Percentiles rank a stretch among this genome's conserved stretches.
Evolutionary conservation across 2,797 vertebrate species (phyloP).

Genomic region (Xiphorhynchus erythropygius): DNA sequence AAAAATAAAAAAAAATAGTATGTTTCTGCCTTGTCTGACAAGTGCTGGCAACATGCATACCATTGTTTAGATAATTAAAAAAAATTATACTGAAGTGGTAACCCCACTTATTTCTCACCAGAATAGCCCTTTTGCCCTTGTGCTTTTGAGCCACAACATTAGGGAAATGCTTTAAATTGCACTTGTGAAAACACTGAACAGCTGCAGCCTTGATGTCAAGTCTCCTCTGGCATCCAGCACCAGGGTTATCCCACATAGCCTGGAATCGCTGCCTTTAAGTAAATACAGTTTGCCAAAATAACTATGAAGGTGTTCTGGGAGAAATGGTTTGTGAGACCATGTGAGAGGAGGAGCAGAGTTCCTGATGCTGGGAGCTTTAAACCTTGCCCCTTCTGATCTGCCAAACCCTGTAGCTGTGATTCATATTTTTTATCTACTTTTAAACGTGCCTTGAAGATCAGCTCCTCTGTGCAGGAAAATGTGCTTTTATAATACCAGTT

Average conservation of each 20-base stretch:
- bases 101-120: not conserved
- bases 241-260: fast-evolving
- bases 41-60: not conserved
- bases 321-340: not conserved
- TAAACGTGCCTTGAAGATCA: not conserved
- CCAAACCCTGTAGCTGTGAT: fast-evolving
- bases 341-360: not conserved
- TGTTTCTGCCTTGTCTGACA: not conserved
- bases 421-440: not conserved
- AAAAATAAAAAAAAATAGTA: not conserved
- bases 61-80: not conserved
- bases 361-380: not conserved
- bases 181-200: not conserved
- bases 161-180: not conserved
- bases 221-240: not conserved
- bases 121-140: not conserved
- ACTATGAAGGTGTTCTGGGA: not conserved
- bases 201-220: not conserved
- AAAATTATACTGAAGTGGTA: not conserved
- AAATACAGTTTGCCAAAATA: not conserved
- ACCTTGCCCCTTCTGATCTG: not conserved
- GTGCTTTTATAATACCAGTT: not conserved
- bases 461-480: not conserved
- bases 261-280: not conserved
- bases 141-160: not conserved